A percentile compares a stretch with the other conserved stretches of the same genome.
phyloP scores from a whole-genome alignment of 2,113 vertebrate species.

The Syngnathoides biaculeatus region DNA sequence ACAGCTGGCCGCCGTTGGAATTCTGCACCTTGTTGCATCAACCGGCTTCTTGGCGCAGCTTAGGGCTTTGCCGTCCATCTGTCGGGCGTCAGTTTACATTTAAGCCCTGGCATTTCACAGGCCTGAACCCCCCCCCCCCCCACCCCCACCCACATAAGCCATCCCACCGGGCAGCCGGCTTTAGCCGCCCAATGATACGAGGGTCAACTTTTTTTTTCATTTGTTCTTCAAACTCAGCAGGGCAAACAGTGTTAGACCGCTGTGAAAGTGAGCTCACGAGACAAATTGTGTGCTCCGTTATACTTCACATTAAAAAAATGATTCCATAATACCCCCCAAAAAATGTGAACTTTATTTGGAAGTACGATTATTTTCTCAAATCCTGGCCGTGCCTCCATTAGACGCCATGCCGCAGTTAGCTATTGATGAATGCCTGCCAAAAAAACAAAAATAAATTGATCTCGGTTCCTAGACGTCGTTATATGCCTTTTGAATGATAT shows the following conservation, averaged over 20 bases:
- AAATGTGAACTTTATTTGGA: too few species aligned
- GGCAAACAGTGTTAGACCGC: constrained; percentile 13
- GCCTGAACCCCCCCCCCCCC: too few species aligned
- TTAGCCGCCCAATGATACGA: constrained; percentile 57
- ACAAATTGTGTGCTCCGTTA: neutral
- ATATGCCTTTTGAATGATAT: too few species aligned
- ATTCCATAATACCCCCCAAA: neutral
- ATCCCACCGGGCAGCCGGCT: constrained; percentile 38
- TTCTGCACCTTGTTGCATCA: constrained; percentile 64
- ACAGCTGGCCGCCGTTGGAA: constrained; percentile 62
- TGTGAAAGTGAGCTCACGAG: constrained; percentile 26
- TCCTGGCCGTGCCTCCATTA: too few species aligned
- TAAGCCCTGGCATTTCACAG: constrained; percentile 69
- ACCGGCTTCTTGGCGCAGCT: constrained; percentile 62
- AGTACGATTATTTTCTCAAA: too few species aligned
- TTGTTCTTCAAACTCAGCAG: constrained; percentile 37
- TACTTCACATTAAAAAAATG: neutral
- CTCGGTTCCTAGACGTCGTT: too few species aligned
- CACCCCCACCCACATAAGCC: constrained; percentile 27
- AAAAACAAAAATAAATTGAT: too few species aligned
- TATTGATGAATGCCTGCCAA: too few species aligned
- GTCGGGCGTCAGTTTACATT: constrained; percentile 63
- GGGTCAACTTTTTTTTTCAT: constrained; percentile 49
- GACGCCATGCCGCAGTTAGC: too few species aligned
- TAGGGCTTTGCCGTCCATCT: constrained; percentile 72